Percentiles rank a stretch among this genome's conserved stretches.
phyloP scores from a whole-genome alignment of 2,113 vertebrate species.

The Sander vitreus region DNA sequence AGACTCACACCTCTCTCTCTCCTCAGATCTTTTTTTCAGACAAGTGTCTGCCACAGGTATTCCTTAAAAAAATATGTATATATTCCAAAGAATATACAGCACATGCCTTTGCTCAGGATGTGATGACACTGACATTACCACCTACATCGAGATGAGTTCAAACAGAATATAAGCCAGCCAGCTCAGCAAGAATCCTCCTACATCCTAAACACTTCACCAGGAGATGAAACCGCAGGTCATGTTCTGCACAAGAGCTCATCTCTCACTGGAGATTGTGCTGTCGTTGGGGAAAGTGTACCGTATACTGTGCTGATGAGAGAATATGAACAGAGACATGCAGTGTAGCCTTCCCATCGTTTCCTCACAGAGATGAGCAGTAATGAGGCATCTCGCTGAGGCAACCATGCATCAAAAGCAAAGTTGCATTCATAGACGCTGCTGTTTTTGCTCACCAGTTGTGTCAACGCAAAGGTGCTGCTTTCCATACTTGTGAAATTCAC shows the following conservation, averaged over 20 bases:
- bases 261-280: slow-evolving; percentile 71
- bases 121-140: slow-evolving; percentile 71
- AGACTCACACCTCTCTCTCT: slow-evolving; percentile 20
- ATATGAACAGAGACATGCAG: slow-evolving; percentile 42
- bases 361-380: slow-evolving; percentile 51
- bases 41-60: slow-evolving; percentile 62
- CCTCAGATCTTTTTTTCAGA: slow-evolving; percentile 68
- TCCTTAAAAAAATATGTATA: slow-evolving; percentile 19
- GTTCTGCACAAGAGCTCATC: slow-evolving; percentile 69
- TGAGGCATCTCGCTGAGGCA: slow-evolving; percentile 65
- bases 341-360: slow-evolving; percentile 12
- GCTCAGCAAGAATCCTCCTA: slow-evolving; percentile 72
- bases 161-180: slow-evolving; percentile 59
- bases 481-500: slow-evolving; percentile 34
- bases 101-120: slow-evolving; percentile 50
- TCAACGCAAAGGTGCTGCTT: slow-evolving; percentile 19
- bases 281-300: slow-evolving; percentile 29
- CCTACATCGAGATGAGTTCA: slow-evolving; percentile 64
- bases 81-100: slow-evolving; percentile 48
- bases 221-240: slow-evolving; percentile 73
- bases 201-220: slow-evolving; percentile 60
- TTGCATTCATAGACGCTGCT: not conserved
- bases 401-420: slow-evolving; percentile 48
- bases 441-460: slow-evolving; percentile 30
- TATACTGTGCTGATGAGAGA: slow-evolving; percentile 60